Evolutionary conservation across 2,113 vertebrate genomes (phyloP), one percentile per base, ranked within the genome.

Genomic region (Caretta caretta): DNA sequence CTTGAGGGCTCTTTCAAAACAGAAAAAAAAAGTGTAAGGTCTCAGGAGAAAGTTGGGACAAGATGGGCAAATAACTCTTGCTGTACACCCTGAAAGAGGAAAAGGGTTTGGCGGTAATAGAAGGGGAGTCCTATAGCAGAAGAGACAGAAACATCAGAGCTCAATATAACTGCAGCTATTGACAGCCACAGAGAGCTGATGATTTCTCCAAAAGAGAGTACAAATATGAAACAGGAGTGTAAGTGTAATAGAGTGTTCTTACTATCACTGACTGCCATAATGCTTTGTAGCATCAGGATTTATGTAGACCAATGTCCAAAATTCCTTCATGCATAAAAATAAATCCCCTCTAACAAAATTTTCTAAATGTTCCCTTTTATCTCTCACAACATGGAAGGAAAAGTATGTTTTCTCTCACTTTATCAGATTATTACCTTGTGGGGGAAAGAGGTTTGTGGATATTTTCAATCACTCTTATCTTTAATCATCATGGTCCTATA

Each of bases 31-130:
- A 22, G 65, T 0, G 3, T 16, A 82, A 91, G 75, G 8, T 93
- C 93, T 91, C 91, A 91, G 87, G 57, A 93, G 87, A 96, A 50
- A 38, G 49, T 27, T 62, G 53, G 38, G 27, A 56, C 17, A 50
- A 69, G 31, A 35, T 29, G 29, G 59, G 17, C 12, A 59, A 78
- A 87, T 48, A 80, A 56, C 88, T 85, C 84, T 97, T 0, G 0
- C 42, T 91, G 84, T 86, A 87, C 69, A 10, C 82, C 62, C 62
- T 86, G 79, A 51, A 22, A 5, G 62, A 88, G 82, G 65, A 93
- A 90, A 79, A 12, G 72, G 79, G 3, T n/a, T 97, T 51, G 13
- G 79, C 50, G 65, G 59, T 59, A 81, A 80, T 54, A 49, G 95
- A 79, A 79, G 5, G 75, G 48, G 78, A 85, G 79, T 49, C 19